Evolutionary conservation across 2,113 vertebrate genomes (phyloP).

Genomic region (Theropithecus gelada): DNA sequence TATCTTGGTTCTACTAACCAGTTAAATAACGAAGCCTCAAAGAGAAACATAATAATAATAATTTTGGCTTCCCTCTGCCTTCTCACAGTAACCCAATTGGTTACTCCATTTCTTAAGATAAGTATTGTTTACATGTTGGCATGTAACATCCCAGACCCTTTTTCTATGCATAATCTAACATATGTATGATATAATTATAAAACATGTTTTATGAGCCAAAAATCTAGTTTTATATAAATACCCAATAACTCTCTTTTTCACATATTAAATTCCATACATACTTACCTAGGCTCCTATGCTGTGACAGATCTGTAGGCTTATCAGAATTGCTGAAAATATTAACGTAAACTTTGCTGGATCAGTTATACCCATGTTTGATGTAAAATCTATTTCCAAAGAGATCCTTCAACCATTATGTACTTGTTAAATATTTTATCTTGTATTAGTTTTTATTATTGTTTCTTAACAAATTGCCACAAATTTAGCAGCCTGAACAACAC

Average conservation of each 20-base stretch:
- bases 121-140: not conserved
- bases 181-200: not conserved
- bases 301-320: not conserved
- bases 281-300: not conserved
- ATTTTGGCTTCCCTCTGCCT: not conserved
- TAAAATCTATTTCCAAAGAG: not conserved
- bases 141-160: not conserved
- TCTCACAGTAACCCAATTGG: not conserved
- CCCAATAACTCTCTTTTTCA: not conserved
- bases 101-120: not conserved
- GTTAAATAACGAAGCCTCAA: not conserved
- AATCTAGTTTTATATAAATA: not conserved
- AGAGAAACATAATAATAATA: not conserved
- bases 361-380: not conserved
- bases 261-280: not conserved
- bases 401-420: not conserved
- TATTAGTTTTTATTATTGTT: not conserved
- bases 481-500: not conserved
- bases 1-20: not conserved
- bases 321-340: not conserved
- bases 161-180: not conserved
- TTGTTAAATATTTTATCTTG: not conserved
- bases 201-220: not conserved
- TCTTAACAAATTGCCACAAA: not conserved
- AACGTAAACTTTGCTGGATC: not conserved